Evolutionary conservation across 1,140 invertebrate species (phyloP).

Genomic region (Lucilia cuprina): DNA sequence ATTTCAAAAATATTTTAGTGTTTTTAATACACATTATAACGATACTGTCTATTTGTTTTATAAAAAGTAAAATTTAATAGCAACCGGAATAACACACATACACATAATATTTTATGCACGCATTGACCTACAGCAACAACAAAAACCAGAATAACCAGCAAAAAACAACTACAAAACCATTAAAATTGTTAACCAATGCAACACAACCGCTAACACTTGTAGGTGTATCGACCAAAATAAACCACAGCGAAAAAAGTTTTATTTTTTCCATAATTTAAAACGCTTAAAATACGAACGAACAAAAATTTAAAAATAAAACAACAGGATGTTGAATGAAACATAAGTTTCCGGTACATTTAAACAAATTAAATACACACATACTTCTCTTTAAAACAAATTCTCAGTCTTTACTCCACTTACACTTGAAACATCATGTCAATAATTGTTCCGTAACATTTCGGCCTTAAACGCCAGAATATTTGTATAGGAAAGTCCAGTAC

Average conservation of each 20-base stretch:
- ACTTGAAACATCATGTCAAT: neutral
- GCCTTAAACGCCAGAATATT: neutral
- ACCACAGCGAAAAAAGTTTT: neutral
- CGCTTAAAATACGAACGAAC: neutral
- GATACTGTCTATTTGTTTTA: neutral
- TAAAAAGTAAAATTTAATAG: neutral
- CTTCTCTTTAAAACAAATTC: neutral
- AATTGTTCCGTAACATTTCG: neutral
- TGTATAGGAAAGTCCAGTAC: neutral
- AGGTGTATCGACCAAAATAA: neutral
- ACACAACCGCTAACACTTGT: slow-evolving; percentile 32
- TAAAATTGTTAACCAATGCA: slow-evolving; percentile 19
- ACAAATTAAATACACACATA: neutral
- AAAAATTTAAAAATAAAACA: neutral
- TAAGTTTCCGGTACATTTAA: slow-evolving; percentile 2
- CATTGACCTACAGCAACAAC: slow-evolving; percentile 22
- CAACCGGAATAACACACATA: neutral
- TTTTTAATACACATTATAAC: neutral
- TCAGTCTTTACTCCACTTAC: neutral
- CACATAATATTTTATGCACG: neutral
- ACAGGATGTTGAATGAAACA: neutral
- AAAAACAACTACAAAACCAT: neutral
- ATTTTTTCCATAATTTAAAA: neutral
- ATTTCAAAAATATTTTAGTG: neutral
- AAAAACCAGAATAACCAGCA: neutral